phyloP scores from a whole-genome alignment of 2,888 invertebrate species.

The Leucophenga montana region DNA sequence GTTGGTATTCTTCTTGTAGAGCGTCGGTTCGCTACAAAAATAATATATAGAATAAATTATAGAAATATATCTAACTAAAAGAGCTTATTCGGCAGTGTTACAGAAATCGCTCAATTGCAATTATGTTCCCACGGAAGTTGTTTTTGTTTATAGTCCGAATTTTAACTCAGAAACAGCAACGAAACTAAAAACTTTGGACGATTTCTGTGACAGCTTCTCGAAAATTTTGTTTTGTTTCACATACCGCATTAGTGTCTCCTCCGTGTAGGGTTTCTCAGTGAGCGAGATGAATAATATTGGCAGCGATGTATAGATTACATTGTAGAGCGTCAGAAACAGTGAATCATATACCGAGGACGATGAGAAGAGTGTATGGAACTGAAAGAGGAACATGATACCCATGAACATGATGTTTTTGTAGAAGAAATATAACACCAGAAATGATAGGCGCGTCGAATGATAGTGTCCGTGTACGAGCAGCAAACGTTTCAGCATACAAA shows the following conservation, averaged over 20 bases:
- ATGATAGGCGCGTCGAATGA: slow-evolving; percentile 84
- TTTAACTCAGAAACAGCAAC: not conserved
- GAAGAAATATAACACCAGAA: slow-evolving; percentile 87
- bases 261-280: slow-evolving; percentile 81
- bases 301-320: slow-evolving; percentile 83
- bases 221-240: not conserved
- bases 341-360: slow-evolving; percentile 83
- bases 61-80: not conserved
- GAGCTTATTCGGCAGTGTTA: no score
- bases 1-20: slow-evolving; percentile 78
- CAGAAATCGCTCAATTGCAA: no score
- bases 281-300: slow-evolving; percentile 84
- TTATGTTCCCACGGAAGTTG: no score
- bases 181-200: no score
- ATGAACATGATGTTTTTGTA: slow-evolving; percentile 89
- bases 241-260: slow-evolving; percentile 75
- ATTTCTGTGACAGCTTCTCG: not conserved
- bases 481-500: slow-evolving; percentile 83
- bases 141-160: no score
- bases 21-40: slow-evolving; percentile 77
- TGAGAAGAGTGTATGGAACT: slow-evolving; percentile 76
- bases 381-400: slow-evolving; percentile 77
- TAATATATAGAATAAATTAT: slow-evolving; percentile 2
- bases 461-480: slow-evolving; percentile 88
- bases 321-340: slow-evolving; percentile 83